A percentile compares a stretch with the other conserved stretches of the same genome.
Evolutionary conservation across 2,888 invertebrate genomes (phyloP).

Genomic region (Terebella lapidaria): DNA sequence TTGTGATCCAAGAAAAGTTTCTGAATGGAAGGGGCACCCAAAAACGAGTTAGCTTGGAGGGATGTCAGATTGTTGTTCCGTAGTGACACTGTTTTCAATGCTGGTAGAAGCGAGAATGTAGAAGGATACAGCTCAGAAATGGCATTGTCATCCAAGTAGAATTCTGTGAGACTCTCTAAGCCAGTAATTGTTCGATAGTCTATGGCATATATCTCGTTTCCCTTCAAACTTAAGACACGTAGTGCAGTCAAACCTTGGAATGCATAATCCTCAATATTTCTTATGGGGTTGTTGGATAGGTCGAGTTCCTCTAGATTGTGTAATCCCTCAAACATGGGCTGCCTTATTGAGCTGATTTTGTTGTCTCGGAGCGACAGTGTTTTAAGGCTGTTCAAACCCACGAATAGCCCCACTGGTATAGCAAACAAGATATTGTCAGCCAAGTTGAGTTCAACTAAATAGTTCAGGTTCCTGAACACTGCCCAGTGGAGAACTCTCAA

Average conservation of each 20-base stretch:
- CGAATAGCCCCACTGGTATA: slow-evolving; percentile 22
- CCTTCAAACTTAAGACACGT: slow-evolving; percentile 11
- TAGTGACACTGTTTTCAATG: background rate
- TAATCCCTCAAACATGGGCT: slow-evolving; percentile 13
- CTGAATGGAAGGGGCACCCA: background rate
- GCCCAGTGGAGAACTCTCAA: slow-evolving; percentile 25
- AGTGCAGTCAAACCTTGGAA: slow-evolving; percentile 19
- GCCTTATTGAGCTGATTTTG: slow-evolving; percentile 11
- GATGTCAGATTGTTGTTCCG: slow-evolving; percentile 1
- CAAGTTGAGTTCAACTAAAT: slow-evolving; percentile 17
- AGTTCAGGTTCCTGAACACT: slow-evolving; percentile 18
- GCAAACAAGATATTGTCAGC: slow-evolving; percentile 22
- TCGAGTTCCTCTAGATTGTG: slow-evolving; percentile 12
- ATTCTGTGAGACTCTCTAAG: slow-evolving; percentile 16
- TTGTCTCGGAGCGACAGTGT: slow-evolving; percentile 18
- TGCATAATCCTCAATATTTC: slow-evolving; percentile 14
- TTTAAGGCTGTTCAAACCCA: slow-evolving; percentile 15
- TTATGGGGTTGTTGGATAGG: slow-evolving; percentile 18
- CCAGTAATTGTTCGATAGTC: slow-evolving; percentile 16
- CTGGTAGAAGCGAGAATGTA: slow-evolving; percentile 9
- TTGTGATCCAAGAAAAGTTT: background rate
- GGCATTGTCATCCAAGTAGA: slow-evolving; percentile 19
- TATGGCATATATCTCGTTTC: slow-evolving; percentile 15
- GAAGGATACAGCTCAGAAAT: slow-evolving; percentile 10
- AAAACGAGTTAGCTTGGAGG: background rate